These are phyloP conservation scores for Gobiocypris rarus DNA, from an alignment of 2,113 vertebrate genomes.

Conservation along the genomic window DNA sequence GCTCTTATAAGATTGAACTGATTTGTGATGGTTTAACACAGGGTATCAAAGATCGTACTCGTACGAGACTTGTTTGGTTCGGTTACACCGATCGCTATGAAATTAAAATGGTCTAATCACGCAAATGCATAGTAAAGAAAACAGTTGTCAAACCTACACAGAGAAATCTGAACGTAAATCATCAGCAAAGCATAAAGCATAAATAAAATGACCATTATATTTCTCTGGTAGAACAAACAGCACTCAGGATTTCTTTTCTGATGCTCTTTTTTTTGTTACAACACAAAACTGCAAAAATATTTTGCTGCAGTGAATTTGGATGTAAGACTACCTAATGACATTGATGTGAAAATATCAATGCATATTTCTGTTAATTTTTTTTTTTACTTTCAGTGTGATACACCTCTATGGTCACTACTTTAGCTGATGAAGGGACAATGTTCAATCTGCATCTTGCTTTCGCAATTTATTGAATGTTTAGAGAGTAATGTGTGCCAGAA, in stretches of 20 bases:
- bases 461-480: slow-evolving; percentile 18
- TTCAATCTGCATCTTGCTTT: slow-evolving; percentile 5
- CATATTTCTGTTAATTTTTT: not conserved
- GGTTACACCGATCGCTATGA: slow-evolving; percentile 87
- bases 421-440: slow-evolving; percentile 10
- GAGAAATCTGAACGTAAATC: slow-evolving; percentile 62
- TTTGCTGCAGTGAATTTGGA: slow-evolving; percentile 74
- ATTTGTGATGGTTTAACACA: slow-evolving; percentile 84
- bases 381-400: slow-evolving; percentile 27
- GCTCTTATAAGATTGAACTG: slow-evolving; percentile 76
- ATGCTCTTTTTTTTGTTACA: slow-evolving; percentile 72
- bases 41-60: slow-evolving; percentile 88
- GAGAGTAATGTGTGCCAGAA: slow-evolving; percentile 1
- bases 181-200: slow-evolving; percentile 37
- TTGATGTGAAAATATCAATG: slow-evolving; percentile 76
- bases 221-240: slow-evolving; percentile 87
- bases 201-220: slow-evolving; percentile 53
- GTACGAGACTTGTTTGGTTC: slow-evolving; percentile 82
- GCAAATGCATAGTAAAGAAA: slow-evolving; percentile 59
- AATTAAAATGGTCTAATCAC: slow-evolving; percentile 89
- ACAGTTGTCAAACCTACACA: slow-evolving; percentile 55
- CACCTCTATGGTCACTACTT: slow-evolving; percentile 13
- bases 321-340: slow-evolving; percentile 82
- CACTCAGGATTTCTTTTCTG: slow-evolving; percentile 83
- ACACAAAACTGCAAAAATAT: slow-evolving; percentile 74